Base-by-base conservation (phyloP, 2,113 vertebrate species). In the Microcebus griseorufus region DNA sequence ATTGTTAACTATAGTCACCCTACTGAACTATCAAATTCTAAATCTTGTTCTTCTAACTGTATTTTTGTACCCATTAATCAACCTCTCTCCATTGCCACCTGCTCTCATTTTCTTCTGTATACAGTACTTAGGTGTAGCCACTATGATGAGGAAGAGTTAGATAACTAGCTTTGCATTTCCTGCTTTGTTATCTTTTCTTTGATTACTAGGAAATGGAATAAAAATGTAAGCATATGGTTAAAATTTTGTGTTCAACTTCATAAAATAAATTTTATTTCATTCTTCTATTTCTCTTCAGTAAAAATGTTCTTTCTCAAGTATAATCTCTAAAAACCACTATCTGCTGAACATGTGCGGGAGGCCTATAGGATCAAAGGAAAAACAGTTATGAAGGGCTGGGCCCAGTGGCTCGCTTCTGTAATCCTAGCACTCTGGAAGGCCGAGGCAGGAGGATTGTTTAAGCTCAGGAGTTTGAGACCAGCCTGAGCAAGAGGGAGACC, bases 251-350 rank as follows among this genome's bases (percentile, higher is more conserved):
- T 96, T 93, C 60, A 93, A 3, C 22, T 79, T 90, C 70, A 34
- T 78, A 92, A 82, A 75, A n/a, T 25, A 83, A 93, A 20, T 32
- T 82, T 92, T 17, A 64, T 78, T 95, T 93, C 16, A 84, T 88
- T 96, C 39, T 93, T 93, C 76, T 69, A 4, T 88, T 88, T 95
- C n/a, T 95, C 58, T 83, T 91, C 51, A 65, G 22, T 88, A 37
- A 88, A 39, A 91, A 34, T 83, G 37, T 93, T 86, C 53, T 88
- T 91, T 94, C 45, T 85, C 76, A 86, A 53, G 1, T 88, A 12
- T 88, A 53, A 29, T 94, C 25, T 95, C 39, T 11, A 87, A 86
- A 89, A 96, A 37, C 29, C 94, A 12, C 58, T 94, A 2, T 69
- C 34, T 53, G 53, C 58, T 34, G 32, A 83, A 60, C 20, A 13